Conservation (phyloP, 2,797 vertebrate genomes). For the Sylvia borin region DNA sequence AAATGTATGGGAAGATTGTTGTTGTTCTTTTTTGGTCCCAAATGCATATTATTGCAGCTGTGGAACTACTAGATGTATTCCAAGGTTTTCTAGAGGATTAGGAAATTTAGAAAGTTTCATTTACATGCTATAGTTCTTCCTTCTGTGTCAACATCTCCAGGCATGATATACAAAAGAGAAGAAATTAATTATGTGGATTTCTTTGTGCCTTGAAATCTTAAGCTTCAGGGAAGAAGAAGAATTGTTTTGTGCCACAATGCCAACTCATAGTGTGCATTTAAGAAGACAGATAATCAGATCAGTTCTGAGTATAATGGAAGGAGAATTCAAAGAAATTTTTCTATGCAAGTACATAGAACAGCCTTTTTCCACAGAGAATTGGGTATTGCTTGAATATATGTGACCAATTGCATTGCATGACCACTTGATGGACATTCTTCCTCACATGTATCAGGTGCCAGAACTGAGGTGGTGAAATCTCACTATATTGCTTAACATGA, state of each 20-base stretch:
- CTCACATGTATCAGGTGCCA: not conserved
- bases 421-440: accelerated
- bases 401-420: too few relatives aligned
- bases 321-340: not conserved
- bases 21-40: not conserved
- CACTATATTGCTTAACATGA: not conserved
- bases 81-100: not conserved
- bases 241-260: not conserved
- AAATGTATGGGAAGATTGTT: not conserved
- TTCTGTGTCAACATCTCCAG: not conserved
- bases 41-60: not conserved
- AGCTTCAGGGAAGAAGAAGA: not conserved
- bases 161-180: not conserved
- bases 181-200: not conserved
- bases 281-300: not conserved
- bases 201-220: not conserved
- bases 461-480: not conserved
- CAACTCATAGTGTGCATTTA: not conserved
- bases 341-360: not conserved
- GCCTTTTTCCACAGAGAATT: not conserved
- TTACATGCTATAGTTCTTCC: not conserved
- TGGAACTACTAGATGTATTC: not conserved
- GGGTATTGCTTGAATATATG: not conserved
- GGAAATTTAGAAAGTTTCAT: not conserved
- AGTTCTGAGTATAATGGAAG: not conserved